These are phyloP conservation scores for Adelosebastes latens DNA, from an alignment of 2,797 vertebrate genomes.

Conservation along the genomic window DNA sequence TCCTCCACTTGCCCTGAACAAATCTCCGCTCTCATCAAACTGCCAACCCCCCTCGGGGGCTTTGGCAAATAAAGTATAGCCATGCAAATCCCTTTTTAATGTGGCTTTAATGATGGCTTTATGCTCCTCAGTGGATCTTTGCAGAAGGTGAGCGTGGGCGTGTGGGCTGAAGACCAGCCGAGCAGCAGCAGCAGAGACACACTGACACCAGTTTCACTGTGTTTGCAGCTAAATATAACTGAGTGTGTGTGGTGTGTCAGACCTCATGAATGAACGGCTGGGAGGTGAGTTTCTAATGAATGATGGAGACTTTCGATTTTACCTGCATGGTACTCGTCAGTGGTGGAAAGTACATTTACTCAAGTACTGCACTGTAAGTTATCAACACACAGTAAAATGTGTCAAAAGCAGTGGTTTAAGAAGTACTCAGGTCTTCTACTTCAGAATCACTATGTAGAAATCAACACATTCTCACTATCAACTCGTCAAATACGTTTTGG, in stretches of 20 bases:
- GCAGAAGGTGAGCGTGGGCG: constrained; percentile 35
- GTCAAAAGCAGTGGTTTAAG: background rate
- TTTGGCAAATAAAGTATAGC: constrained; percentile 42
- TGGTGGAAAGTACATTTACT: background rate
- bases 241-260: background rate
- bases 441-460: background rate
- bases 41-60: background rate
- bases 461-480: background rate
- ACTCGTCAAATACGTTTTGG: no score
- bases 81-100: constrained; percentile 58
- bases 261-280: constrained; percentile 24
- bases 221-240: constrained; percentile 43
- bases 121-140: constrained; percentile 38
- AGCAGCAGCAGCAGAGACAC: constrained; percentile 5
- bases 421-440: background rate
- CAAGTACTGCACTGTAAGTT: background rate
- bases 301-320: background rate
- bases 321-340: background rate
- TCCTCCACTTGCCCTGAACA: background rate
- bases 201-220: constrained; percentile 10
- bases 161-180: constrained; percentile 12
- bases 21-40: constrained; percentile 28
- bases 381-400: background rate
- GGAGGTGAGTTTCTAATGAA: constrained; percentile 15
- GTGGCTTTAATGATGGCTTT: constrained; percentile 58